Conservation (phyloP, 2,888 invertebrate species). For the Amorpha juglandis region DNA sequence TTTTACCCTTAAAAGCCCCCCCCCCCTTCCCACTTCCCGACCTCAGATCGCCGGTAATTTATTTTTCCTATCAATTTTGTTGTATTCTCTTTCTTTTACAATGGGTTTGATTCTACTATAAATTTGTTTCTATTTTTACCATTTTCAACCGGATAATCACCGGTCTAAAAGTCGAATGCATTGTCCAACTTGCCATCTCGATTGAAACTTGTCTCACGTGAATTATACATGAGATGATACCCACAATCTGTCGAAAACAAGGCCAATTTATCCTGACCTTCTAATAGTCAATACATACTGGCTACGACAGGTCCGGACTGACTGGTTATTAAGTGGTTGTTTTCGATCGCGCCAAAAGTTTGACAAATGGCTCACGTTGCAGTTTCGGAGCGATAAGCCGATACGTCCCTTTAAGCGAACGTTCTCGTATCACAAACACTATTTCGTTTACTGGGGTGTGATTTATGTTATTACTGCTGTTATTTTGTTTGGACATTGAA, state of each 20-base stretch:
- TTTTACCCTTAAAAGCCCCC: too few species aligned
- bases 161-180: slow-evolving; percentile 57
- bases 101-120: too few species aligned
- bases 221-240: slow-evolving; percentile 78
- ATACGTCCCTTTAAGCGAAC: slow-evolving; percentile 57
- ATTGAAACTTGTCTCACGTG: slow-evolving; percentile 66
- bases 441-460: slow-evolving; percentile 49
- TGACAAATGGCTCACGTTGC: slow-evolving; percentile 72
- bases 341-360: slow-evolving; percentile 68
- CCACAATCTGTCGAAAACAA: slow-evolving; percentile 68
- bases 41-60: too few species aligned
- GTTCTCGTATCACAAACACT: slow-evolving; percentile 56
- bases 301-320: slow-evolving; percentile 40
- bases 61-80: too few species aligned
- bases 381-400: slow-evolving; percentile 70
- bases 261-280: slow-evolving; percentile 49
- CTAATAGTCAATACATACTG: slow-evolving; percentile 4
- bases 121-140: too few species aligned
- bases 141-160: too few species aligned
- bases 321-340: slow-evolving; percentile 49
- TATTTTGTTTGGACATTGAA: neutral
- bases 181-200: slow-evolving; percentile 61
- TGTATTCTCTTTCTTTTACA: too few species aligned
- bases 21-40: too few species aligned
- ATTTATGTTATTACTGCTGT: slow-evolving; percentile 51